These are phyloP conservation scores for Salvelinus namaycush DNA, from an alignment of 2,113 vertebrate genomes.

Conservation along the genomic window DNA sequence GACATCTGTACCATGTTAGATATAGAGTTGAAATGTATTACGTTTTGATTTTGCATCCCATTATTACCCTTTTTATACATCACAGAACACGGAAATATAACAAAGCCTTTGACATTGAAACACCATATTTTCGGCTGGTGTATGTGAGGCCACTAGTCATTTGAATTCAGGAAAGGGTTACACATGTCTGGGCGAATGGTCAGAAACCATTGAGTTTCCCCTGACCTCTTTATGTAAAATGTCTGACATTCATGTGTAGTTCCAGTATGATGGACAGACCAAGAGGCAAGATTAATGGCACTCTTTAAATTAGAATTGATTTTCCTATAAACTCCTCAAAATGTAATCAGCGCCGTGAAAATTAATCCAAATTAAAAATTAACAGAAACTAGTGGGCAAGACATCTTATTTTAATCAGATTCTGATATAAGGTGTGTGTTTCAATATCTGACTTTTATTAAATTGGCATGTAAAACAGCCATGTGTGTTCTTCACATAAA, in stretches of 20 bases:
- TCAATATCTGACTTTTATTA: neutral
- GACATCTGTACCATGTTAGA: no score
- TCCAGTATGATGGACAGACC: slow-evolving; percentile 3
- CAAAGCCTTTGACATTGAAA: no score
- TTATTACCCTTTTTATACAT: no score
- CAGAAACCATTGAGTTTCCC: neutral
- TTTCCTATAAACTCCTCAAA: slow-evolving; percentile 29
- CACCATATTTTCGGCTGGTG: no score
- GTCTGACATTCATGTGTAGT: slow-evolving; percentile 14
- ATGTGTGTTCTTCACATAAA: neutral
- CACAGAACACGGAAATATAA: no score
- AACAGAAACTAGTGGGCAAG: slow-evolving; percentile 5
- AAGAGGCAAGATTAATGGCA: slow-evolving; percentile 26
- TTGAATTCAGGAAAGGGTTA: no score
- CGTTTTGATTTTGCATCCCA: no score
- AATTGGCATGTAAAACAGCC: neutral
- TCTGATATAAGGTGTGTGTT: neutral
- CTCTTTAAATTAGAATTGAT: slow-evolving; percentile 39
- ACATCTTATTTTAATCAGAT: neutral
- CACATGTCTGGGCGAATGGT: neutral
- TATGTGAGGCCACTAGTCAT: no score
- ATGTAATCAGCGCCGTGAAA: slow-evolving; percentile 19
- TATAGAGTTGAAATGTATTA: no score
- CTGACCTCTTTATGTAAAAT: slow-evolving; percentile 1
- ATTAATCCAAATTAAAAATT: slow-evolving; percentile 8